Conservation (phyloP, 2,797 vertebrate genomes). For the Coregonus sp. region DNA sequence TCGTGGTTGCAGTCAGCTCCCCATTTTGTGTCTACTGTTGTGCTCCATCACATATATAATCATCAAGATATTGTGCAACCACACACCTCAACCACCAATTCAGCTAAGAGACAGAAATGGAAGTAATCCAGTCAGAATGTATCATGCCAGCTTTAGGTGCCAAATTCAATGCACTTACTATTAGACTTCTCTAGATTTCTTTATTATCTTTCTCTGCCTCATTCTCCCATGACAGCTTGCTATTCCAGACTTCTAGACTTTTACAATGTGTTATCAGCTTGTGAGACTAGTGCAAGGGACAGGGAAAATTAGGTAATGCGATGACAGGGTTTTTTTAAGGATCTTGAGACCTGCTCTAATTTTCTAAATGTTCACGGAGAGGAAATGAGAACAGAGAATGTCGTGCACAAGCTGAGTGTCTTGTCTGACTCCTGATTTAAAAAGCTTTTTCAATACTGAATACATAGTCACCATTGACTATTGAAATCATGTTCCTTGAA, state of each 20-base stretch:
- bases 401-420: neutral
- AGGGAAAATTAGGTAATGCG: neutral
- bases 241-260: neutral
- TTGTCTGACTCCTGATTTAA: neutral
- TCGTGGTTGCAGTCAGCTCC: neutral
- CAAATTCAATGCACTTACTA: slow-evolving; percentile 29
- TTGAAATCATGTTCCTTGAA: neutral
- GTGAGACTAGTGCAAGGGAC: neutral
- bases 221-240: neutral
- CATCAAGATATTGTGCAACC: slow-evolving; percentile 35
- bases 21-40: neutral
- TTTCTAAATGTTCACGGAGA: neutral
- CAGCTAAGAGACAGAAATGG: slow-evolving; percentile 59
- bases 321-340: neutral
- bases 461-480: neutral
- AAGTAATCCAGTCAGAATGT: slow-evolving; percentile 54
- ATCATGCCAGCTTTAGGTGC: slow-evolving; percentile 35
- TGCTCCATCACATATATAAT: slow-evolving; percentile 35
- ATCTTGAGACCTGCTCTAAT: neutral
- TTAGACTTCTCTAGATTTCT: slow-evolving; percentile 37
- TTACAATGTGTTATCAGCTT: neutral
- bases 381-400: neutral
- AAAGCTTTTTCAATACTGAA: neutral
- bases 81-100: slow-evolving; percentile 57
- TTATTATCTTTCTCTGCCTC: slow-evolving; percentile 51